Evolutionary conservation across 64 coral and sea anemone genomes (phyloP), one percentile per base, ranked within the genome.

Genomic region (Hydrozoanthus tunicans): DNA sequence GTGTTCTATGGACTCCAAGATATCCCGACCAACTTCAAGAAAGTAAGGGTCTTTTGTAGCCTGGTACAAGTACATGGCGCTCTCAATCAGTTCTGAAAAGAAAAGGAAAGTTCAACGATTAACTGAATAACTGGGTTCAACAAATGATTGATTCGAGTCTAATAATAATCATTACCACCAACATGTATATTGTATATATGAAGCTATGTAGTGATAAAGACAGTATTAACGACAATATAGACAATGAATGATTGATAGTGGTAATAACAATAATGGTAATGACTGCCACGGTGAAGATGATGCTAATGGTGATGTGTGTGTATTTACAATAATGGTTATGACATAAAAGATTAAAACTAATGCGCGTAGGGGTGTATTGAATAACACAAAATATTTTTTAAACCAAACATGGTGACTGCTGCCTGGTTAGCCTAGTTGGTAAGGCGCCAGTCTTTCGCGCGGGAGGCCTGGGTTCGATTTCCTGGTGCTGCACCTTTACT

Each of bases 21-120:
- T 95, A 91, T 99, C 97, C 54, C 97, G 81, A 13, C 97, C 97
- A 57, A 99, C 83, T 73, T 99, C 97, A 23, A 99, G 79, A 58
- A 99, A 99, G 83, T 95, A 99, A 20, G 94, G 85, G 66, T 99
- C 94, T 26, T 90, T 90, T 9, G 97, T 99, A 11, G 97, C 97
- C 27, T 90, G 94, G 65, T 99, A 99, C 24, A 99, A 62, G 63
- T 99, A 99, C 97, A 99, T 94, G 64, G 97, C 94, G 83, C 97
- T 99, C 79, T 99, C 97, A 77, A 99, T 99, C 78, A 99, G 76
- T 73, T 99, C 97, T 98, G 81, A 76, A 81, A 43, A 23, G 25
- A 4, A 68, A 83, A 89, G 58, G 5, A 62, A 54, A 67, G 6
- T 1, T 15, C 9, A 7, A 24, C 26, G 7, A 71, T 20, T 26